A percentile compares a stretch with the other conserved stretches of the same genome.
Conservation (phyloP, 1,140 invertebrate species). For the Pomacea maculata region DNA sequence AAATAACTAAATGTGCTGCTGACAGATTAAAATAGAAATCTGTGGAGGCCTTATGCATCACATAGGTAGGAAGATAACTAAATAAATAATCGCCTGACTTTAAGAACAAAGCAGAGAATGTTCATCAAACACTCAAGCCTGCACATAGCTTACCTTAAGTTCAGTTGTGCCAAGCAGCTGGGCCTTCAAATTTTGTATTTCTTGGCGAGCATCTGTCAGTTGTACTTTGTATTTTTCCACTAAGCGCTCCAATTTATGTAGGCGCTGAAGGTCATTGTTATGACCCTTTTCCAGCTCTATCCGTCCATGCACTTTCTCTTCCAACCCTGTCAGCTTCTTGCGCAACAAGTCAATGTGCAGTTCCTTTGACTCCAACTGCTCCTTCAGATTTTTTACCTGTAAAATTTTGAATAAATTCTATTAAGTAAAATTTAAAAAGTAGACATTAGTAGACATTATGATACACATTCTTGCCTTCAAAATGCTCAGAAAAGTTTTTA, state of each 20-base stretch:
- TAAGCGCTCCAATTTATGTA: constrained; percentile 58
- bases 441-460: background rate
- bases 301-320: constrained; percentile 57
- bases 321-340: constrained; percentile 72
- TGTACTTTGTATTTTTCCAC: constrained; percentile 62
- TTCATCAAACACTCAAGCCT: background rate
- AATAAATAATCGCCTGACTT: too few species aligned
- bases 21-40: too few species aligned
- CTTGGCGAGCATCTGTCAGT: constrained; percentile 52
- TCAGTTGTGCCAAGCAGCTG: constrained; percentile 59
- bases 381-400: constrained; percentile 75
- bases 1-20: too few species aligned
- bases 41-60: too few species aligned
- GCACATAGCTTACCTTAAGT: constrained; percentile 50
- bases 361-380: constrained; percentile 90
- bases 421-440: background rate
- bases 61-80: too few species aligned
- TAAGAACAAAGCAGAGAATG: too few species aligned
- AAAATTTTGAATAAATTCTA: background rate
- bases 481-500: background rate
- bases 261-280: constrained; percentile 53
- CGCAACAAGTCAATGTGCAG: constrained; percentile 88
- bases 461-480: background rate
- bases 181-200: constrained; percentile 61
- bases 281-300: constrained; percentile 55